Evolutionary conservation across 37 sponge, comb jelly and placozoan species (phyloP), one percentile per base, ranked within the genome.

Genomic region (Mnemiopsis leidyi): DNA sequence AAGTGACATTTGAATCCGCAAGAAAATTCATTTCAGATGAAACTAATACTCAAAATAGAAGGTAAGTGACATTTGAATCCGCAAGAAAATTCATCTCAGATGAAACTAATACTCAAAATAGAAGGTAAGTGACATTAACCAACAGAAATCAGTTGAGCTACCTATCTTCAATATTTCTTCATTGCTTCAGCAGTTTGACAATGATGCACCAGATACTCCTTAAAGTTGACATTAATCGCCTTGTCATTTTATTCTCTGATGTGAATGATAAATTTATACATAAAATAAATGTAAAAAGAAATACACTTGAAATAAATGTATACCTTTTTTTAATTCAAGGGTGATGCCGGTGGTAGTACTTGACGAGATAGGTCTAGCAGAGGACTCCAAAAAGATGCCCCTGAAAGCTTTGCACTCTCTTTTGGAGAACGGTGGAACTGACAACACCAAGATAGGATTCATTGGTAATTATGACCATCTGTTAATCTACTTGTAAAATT

Each of bases 341-440:
- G 92, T 92, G 92, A 94, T 96, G 40, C 94, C 98, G 34, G 88
- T 95, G 31, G 98, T 97, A 18, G 98, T 97, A 7, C 94, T 97
- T 25, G 97, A 97, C 92, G 97, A 97, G 76, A 96, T 97, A 21
- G 97, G 97, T 29, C 92, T 97, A 37, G 97, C 97, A 36, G 97
- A 97, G 79, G 97, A 97, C 83, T 97, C 97, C 16, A 95, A 96
- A 7, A 94, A 76, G 39, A 94, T 96, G 33, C 97, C 97, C 18
- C 92, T 97, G 31, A 97, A 97, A 92, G 97, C 95, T 30, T 93
- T 97, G 0, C 97, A 97, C 73, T 96, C 97, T 38, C 94, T 97
- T 30, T 93, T 97, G 36, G 97, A 97, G 32, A 31, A 31, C 23
- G 32, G 38, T 82, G 82, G 38, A 2, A 7, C 36, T 31, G 82